Base-by-base conservation (phyloP, 1,140 invertebrate species). In the Brachionus plicatilis region DNA sequence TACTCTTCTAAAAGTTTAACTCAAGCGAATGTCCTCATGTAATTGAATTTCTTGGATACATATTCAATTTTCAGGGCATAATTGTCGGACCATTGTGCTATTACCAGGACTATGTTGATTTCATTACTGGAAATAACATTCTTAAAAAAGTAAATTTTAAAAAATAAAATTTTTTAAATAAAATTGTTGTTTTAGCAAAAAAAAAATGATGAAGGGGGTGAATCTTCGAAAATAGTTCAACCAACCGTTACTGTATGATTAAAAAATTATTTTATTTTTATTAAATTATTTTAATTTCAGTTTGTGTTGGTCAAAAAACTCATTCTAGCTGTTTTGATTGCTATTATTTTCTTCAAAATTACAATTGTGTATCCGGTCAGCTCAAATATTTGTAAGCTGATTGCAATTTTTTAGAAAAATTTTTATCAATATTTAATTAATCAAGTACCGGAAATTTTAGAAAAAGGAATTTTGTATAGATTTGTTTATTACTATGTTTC, bases 311-410 rank as follows among this genome's bases (percentile, higher is more conserved):
- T 72, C 37, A 92, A 92, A 84, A 95, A 94, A 90, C 89, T 94
- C 9, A 9, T 87, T 0, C 83, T 85, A 41, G 82, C 87, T 1
- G 72, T 90, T 2, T 88, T 91, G 14, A 93, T 92, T 86, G 86
- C 93, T 27, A 86, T 92, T 14, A 93, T 92, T 87, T 93, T 93
- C 12, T 86, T 93, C 20, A 88, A 94, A 75, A 92, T 93, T 85
- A 90, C 72, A 90, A 90, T 83, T 89, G 93, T 85, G 88, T 92
- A 53, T 92, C 85, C 85, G 17, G 17, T 84, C 93, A 56, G 87
- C 89, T 50, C 92, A 0, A 92, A 94, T 45, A 88, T 91, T 84
- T 89, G 88, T 85, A 84, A 33, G 43, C n/a, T 47, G 2, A 20
- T 33, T 3, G 27, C 7, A 79, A 79, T 41, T 53, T 84, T 84